Percentiles rank a stretch among this genome's conserved stretches.
These are phyloP conservation scores for Drosophila prosaltans DNA, from an alignment of 1,140 invertebrate genomes.

Conservation along the genomic window DNA sequence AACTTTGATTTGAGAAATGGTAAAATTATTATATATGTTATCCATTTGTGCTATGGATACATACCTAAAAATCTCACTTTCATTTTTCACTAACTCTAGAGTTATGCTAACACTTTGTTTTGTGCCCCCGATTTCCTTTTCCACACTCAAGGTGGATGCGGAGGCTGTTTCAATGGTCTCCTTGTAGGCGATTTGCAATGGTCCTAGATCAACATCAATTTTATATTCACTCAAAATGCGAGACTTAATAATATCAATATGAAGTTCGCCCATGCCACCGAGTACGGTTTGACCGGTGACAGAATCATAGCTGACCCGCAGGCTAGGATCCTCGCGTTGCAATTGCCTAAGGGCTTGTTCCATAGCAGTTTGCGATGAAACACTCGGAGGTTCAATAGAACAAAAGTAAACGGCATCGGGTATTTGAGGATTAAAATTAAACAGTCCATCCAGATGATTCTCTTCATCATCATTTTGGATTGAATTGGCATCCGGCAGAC, in stretches of 20 bases:
- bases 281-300: slow-evolving; percentile 95
- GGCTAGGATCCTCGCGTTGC: slow-evolving; percentile 96
- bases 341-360: slow-evolving; percentile 94
- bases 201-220: slow-evolving; percentile 95
- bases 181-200: slow-evolving; percentile 96
- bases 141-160: slow-evolving; percentile 85
- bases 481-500: neutral
- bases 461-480: slow-evolving; percentile 6
- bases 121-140: slow-evolving; percentile 87
- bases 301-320: slow-evolving; percentile 89
- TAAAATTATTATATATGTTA: neutral
- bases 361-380: slow-evolving; percentile 89
- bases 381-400: slow-evolving; percentile 95
- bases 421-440: slow-evolving; percentile 86
- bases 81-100: slow-evolving; percentile 84
- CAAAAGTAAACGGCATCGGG: slow-evolving; percentile 99
- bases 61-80: slow-evolving; percentile 66
- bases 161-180: slow-evolving; percentile 87
- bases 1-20: slow-evolving; percentile 56
- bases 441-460: slow-evolving; percentile 76
- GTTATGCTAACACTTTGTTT: slow-evolving; percentile 85
- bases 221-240: slow-evolving; percentile 94
- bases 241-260: slow-evolving; percentile 97
- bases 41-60: no score
- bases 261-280: slow-evolving; percentile 97